Evolutionary conservation across 2,888 invertebrate genomes (phyloP), one percentile per base, ranked within the genome.

Genomic region (Ctenicera cuprea): DNA sequence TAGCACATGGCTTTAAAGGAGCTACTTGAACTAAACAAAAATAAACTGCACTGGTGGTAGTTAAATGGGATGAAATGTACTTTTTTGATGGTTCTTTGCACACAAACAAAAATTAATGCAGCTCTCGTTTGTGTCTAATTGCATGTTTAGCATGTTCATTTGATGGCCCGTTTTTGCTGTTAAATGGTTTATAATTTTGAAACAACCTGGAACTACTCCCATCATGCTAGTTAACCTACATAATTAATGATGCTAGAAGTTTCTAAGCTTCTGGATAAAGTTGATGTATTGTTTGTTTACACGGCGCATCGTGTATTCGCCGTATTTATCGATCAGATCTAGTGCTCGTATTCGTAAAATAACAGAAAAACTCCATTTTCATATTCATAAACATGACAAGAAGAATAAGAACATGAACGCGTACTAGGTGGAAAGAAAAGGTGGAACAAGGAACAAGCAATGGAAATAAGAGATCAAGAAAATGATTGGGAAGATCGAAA

Each of bases 191-290:
- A 9, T 18, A 48, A 48, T 18, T 48, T 48, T 18, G 48, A 18
- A 48, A 48, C 48, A 48, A 18, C 16, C 7, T 48, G 16, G 20
- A 20, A 20, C n/a, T n/a, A n/a, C 18, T 48, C 20, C 18, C 20
- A 48, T 48, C 48, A 48, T 11, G 18, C 48, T 11, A 48, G 16
- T 18, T 59, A 38, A 38, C 41, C 37, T 59, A 22, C 38, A 59
- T 59, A 59, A 59, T 59, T 59, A 59, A 59, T 33, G 59, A 38
- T 38, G 11, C 59, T 38, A 5, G 20, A 38, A 59, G 59, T 38
- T 59, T 59, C 12, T 38, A 37, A 30, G 54, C 26, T 30, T 12
- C 54, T 26, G 54, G 26, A 54, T 30, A 18, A 48, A 48, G 48
- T 48, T 18, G 48, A 16, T 18, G 48, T 48, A 48, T 48, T 45